A percentile compares a stretch with the other conserved stretches of the same genome.
Evolutionary conservation across 2,113 vertebrate species (phyloP).

Genomic region (Engystomops pustulosus): DNA sequence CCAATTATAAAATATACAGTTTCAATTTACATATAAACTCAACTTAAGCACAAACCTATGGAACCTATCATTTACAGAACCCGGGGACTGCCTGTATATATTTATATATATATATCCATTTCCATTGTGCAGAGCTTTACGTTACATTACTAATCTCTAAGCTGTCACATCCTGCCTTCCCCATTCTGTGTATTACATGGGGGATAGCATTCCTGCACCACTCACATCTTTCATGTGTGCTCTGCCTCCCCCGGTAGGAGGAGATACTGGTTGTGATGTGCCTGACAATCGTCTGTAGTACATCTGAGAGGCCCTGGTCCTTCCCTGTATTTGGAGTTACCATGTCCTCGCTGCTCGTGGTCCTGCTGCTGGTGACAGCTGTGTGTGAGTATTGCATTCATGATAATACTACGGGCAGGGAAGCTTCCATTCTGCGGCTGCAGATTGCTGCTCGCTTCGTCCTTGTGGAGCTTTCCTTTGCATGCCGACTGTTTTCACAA

Average conservation of each 20-base stretch:
- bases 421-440: neutral
- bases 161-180: too few species aligned
- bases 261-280: conserved; percentile 26
- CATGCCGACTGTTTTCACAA: neutral
- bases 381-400: conserved; percentile 40
- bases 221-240: conserved; percentile 4
- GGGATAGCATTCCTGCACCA: conserved; percentile 12
- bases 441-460: neutral
- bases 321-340: neutral
- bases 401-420: neutral
- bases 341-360: conserved; percentile 9
- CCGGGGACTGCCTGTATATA: too few species aligned
- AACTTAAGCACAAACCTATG: too few species aligned
- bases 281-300: conserved; percentile 23
- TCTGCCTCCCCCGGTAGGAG: conserved; percentile 36
- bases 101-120: too few species aligned
- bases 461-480: conserved; percentile 1
- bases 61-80: too few species aligned
- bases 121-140: too few species aligned
- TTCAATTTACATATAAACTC: too few species aligned
- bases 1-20: too few species aligned
- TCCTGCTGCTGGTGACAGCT: conserved; percentile 19
- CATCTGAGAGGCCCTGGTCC: conserved; percentile 18
- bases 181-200: neutral
- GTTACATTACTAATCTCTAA: too few species aligned